Evolutionary conservation across 2,888 invertebrate genomes (phyloP), one percentile per base, ranked within the genome.

Genomic region (Phalangium opilio): DNA sequence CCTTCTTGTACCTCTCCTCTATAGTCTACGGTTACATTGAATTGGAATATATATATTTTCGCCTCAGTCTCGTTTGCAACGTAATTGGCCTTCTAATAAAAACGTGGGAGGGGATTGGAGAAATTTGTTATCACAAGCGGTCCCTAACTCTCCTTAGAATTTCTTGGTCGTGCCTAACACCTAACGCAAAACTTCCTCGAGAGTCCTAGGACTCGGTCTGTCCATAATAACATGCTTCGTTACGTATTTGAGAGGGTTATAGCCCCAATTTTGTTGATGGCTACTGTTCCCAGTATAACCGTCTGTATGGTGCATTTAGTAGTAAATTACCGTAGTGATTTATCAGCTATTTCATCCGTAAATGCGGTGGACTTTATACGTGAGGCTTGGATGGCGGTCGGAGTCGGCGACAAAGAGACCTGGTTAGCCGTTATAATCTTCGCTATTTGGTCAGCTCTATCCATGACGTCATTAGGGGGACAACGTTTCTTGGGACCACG

Each of bases 401-500:
- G n/a, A 41, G 17, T 44, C 15, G n/a, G 21, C 11, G 49, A 52
- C 27, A 14, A n/a, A 11, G 44, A 50, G 18, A 44, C 41, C 12
- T 52, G 52, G 57, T 27, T 18, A 38, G 53, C 59, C 15, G 59
- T 65, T 12, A 51, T 44, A 2, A 49, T 52, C 5, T 53, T 64
- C 44, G 41, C 59, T 19, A 15, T 62, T 1, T 73, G 70, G 66
- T 66, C 68, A 2, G 55, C 67, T n/a, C 18, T 67, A 12, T 66
- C 68, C 59, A 63, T 70, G 58, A 1, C 63, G 64, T 3, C 57
- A 58, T 49, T 67, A 5, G 67, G 66, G 2, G 67, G 67, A 12
- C 63, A 65, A 38, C 60, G 57, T 10, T 67, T 64, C 38, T 48
- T 60, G 32, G 73, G 73, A 3, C 73, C 73, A 0, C 58, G 65